phyloP scores from a whole-genome alignment of 2,113 vertebrate species.

The Carettochelys insculpta region DNA sequence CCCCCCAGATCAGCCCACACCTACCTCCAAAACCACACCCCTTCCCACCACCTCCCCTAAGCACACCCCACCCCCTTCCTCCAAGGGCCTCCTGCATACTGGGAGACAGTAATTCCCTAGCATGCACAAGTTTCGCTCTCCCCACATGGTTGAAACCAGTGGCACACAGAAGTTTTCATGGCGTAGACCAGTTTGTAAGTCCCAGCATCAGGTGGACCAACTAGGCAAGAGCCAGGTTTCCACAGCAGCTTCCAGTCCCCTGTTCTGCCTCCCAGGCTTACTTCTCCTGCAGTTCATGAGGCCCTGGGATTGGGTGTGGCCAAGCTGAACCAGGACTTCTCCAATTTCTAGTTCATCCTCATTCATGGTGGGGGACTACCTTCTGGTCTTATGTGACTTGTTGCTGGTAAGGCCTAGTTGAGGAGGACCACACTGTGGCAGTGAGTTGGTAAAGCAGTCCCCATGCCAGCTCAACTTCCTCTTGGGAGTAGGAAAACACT shows the following conservation, averaged over 20 bases:
- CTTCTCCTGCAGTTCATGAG: background rate
- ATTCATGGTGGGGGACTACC: background rate
- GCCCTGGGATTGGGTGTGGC: background rate
- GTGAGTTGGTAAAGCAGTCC: background rate
- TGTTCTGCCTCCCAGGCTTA: background rate
- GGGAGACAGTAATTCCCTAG: too few species aligned
- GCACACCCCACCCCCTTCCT: too few species aligned
- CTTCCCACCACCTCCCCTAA: too few species aligned
- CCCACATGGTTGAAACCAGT: rapidly evolving
- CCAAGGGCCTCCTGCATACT: too few species aligned
- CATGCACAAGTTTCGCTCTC: background rate
- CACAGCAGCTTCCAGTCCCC: background rate
- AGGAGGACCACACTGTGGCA: background rate
- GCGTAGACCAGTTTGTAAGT: background rate
- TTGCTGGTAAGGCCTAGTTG: background rate
- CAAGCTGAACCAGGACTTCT: background rate
- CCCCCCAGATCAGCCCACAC: too few species aligned
- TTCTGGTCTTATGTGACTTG: background rate
- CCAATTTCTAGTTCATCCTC: background rate
- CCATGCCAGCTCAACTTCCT: too few species aligned
- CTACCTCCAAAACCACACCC: too few species aligned
- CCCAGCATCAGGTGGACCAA: background rate
- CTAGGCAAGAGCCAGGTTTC: background rate
- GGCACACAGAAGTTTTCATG: background rate
- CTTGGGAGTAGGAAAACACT: background rate